phyloP scores from a whole-genome alignment of 2,113 vertebrate genomes.

The Seriola quinqueradiata region DNA sequence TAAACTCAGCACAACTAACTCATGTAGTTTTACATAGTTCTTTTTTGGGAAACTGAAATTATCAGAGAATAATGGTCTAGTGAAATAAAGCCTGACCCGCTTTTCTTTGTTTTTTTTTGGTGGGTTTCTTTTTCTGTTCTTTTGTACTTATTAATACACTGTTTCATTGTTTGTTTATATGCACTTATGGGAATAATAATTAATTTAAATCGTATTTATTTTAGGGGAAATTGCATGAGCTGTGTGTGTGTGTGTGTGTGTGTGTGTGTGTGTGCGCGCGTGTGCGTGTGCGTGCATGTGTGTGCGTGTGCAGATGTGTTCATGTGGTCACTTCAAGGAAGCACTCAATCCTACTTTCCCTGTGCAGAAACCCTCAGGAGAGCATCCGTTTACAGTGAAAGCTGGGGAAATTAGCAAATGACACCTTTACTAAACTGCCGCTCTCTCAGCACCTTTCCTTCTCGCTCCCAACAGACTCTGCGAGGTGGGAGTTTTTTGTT shows the following conservation, averaged over 20 bases:
- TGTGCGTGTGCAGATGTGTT: constrained; percentile 9
- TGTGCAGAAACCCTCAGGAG: not conserved
- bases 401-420: not conserved
- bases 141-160: no score
- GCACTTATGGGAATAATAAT: not conserved
- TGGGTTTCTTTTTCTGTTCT: not conserved
- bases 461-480: not conserved
- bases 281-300: not conserved
- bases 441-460: constrained; percentile 1
- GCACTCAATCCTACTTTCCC: not conserved
- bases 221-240: not conserved
- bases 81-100: not conserved
- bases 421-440: not conserved
- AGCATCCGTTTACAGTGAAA: not conserved
- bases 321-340: not conserved
- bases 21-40: not conserved
- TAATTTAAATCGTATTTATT: not conserved
- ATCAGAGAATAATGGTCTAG: not conserved
- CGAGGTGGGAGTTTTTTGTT: not conserved
- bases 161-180: not conserved
- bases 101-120: not conserved
- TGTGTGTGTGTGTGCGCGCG: not conserved
- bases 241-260: no score
- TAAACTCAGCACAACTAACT: not conserved
- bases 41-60: not conserved